Evolutionary conservation across 2,888 invertebrate genomes (phyloP).

Genomic region (Pecten maximus): DNA sequence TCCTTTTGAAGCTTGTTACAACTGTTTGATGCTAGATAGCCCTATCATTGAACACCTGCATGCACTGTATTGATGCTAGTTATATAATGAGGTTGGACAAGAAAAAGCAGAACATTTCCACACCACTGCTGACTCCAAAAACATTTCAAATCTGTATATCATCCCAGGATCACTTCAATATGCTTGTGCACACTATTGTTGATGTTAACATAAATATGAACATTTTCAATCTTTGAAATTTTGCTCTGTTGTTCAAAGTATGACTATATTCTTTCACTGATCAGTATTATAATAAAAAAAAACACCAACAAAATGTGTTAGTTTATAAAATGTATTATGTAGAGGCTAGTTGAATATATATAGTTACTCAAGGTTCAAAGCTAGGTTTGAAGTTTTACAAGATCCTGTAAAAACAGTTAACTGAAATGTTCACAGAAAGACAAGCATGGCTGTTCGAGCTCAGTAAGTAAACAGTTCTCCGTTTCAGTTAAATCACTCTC

Average conservation of each 20-base stretch:
- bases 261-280: not conserved
- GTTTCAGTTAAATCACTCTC: not conserved
- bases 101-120: not conserved
- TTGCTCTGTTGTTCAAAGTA: not conserved
- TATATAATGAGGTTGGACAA: not conserved
- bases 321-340: not conserved
- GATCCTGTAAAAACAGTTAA: not conserved
- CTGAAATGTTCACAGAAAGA: conserved; percentile 19
- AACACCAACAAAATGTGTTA: not conserved
- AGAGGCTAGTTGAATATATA: not conserved
- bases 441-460: conserved; percentile 22
- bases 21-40: not conserved
- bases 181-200: not conserved
- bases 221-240: not conserved
- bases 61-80: not conserved
- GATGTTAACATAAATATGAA: not conserved
- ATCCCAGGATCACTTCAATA: not conserved
- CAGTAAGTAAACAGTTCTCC: conserved; percentile 25
- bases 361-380: not conserved
- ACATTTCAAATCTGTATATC: not conserved
- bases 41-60: not conserved
- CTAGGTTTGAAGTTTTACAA: not conserved
- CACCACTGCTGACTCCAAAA: not conserved
- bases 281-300: not conserved
- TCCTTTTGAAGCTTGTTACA: no score